These are phyloP conservation scores for Pelusios castaneus DNA, from an alignment of 2,113 vertebrate genomes.

Conservation along the genomic window DNA sequence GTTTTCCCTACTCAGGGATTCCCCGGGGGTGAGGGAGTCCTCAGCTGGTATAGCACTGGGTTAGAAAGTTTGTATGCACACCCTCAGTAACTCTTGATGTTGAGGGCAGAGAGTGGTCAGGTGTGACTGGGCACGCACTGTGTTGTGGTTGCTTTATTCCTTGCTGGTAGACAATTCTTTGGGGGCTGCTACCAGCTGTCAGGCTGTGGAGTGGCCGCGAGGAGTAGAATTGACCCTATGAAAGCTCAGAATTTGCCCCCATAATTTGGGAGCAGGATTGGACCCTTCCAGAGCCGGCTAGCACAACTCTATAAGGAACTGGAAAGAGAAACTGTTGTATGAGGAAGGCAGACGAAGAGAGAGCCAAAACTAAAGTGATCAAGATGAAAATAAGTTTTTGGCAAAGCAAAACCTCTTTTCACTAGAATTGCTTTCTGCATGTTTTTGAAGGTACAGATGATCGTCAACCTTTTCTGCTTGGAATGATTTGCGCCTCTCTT, in stretches of 20 bases:
- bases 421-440: background rate
- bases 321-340: background rate
- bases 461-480: background rate
- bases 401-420: background rate
- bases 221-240: background rate
- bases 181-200: background rate
- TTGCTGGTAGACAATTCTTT: background rate
- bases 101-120: background rate
- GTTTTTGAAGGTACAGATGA: background rate
- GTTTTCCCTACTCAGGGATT: background rate
- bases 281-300: background rate
- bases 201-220: background rate
- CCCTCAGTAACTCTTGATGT: accelerated
- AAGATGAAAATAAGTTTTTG: background rate
- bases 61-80: accelerated
- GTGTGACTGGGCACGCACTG: background rate
- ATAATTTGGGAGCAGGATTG: background rate
- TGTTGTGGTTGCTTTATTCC: background rate
- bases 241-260: accelerated
- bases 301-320: background rate
- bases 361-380: background rate
- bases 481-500: background rate
- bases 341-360: background rate
- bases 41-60: background rate
- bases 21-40: background rate